Percentiles rank a stretch among this genome's conserved stretches.
phyloP scores from a whole-genome alignment of 2,797 vertebrate species.

The Sebastes taczanowskii region DNA sequence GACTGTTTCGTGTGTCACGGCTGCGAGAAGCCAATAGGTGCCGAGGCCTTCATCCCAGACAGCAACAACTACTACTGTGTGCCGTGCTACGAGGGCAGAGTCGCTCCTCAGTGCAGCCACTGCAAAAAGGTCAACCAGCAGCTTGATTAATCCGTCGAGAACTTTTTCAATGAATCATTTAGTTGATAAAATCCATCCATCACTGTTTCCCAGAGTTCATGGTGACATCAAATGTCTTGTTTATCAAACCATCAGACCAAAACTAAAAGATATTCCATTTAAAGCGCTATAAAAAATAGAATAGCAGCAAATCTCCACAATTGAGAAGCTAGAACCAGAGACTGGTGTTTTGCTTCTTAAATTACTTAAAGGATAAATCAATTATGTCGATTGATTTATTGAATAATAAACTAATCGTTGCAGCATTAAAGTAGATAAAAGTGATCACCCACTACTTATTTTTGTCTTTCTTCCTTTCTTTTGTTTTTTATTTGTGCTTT shows the following conservation, averaged over 20 bases:
- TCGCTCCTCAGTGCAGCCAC: constrained; percentile 91
- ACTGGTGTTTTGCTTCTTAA: not conserved
- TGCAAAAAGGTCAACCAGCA: constrained; percentile 90
- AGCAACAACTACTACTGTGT: constrained; percentile 91
- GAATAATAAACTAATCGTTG: not conserved
- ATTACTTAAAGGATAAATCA: not conserved
- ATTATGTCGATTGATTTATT: not conserved
- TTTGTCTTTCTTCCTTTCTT: not conserved
- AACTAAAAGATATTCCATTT: not conserved
- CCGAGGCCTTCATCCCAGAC: constrained; percentile 92
- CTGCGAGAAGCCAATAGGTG: constrained; percentile 92
- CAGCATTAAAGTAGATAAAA: not conserved
- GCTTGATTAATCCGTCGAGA: not conserved
- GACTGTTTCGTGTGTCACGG: constrained; percentile 92
- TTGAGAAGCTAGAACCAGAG: not conserved
- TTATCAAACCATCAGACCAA: not conserved
- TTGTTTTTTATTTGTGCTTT: not conserved
- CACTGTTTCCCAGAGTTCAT: not conserved
- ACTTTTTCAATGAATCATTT: not conserved
- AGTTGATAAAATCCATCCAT: not conserved
- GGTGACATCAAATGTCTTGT: not conserved
- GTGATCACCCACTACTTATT: not conserved
- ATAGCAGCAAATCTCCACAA: not conserved
- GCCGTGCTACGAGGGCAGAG: constrained; percentile 91
- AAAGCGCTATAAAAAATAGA: not conserved